Evolutionary conservation across 1,140 invertebrate genomes (phyloP).

Genomic region (Penaeus japonicus): DNA sequence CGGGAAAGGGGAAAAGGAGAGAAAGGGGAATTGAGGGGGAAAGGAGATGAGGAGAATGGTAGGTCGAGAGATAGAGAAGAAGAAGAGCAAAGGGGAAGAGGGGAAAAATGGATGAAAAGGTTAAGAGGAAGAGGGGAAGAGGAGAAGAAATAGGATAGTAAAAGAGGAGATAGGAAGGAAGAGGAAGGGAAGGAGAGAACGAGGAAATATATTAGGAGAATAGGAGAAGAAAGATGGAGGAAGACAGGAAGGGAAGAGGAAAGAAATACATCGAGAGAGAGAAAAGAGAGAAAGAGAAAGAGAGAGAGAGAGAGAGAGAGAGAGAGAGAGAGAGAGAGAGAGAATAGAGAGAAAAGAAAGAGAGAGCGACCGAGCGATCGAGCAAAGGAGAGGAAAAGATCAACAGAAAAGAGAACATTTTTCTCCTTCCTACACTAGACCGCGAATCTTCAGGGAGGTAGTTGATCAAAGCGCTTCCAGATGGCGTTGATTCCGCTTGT

Average conservation of each 20-base stretch:
- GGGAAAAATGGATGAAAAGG: too few species aligned
- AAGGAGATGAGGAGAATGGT: background rate
- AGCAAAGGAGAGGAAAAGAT: background rate
- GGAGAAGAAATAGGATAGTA: background rate
- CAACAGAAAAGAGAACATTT: background rate
- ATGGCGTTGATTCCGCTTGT: too few species aligned
- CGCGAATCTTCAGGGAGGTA: too few species aligned
- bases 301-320: background rate
- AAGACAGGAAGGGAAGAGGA: slow-evolving; percentile 1
- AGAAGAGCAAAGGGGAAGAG: background rate
- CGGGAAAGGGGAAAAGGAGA: background rate
- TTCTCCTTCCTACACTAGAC: too few species aligned
- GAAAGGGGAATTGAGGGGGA: background rate
- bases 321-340: background rate
- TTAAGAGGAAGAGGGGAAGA: background rate
- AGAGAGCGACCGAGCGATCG: background rate
- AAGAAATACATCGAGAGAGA: background rate
- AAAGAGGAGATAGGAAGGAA: background rate
- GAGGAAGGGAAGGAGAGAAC: too few species aligned
- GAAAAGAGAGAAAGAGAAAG: slow-evolving; percentile 17
- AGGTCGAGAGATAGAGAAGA: background rate
- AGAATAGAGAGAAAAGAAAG: background rate
- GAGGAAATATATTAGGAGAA: background rate
- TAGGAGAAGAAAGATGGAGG: background rate
- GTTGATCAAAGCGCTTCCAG: too few species aligned